Evolutionary conservation across 2,797 vertebrate genomes (phyloP), one percentile per base, ranked within the genome.

Genomic region (Cynopterus sphinx): DNA sequence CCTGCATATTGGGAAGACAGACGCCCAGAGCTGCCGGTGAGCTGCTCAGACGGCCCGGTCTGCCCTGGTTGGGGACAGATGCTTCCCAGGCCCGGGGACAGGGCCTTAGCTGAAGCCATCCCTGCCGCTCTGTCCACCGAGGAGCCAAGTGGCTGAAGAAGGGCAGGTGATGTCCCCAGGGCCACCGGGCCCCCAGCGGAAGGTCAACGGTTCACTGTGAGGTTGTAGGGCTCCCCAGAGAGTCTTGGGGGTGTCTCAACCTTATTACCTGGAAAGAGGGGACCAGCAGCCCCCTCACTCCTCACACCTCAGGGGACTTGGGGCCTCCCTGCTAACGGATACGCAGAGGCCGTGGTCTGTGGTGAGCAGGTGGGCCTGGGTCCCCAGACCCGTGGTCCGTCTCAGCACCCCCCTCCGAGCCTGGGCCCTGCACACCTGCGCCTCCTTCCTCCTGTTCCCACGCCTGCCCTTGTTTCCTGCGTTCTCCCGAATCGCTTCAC

Each of bases 291-390:
- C 21, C 19, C 24, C 73, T 28, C 15, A 19, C 19, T 26, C 15
- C n/a, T 51, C 36, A 26, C 2, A 10, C 22, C 28, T 88, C 24
- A 5, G 61, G 63, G 39, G 53, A 41, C 24, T 53, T 28, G 4
- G 46, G 41, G 22, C 16, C 3, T 63, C 19, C 39, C 63, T 2
- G 2, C 26, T 21, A 33, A 22, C 3, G 90, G 51, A 26, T 3
- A n/a, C 55, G 3, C 33, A 15, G 21, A 15, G 16, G 43, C 12
- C 1, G 1, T 1, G 65, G 73, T 43, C 31, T 68, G 0, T 1
- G 28, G 79, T 13, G 39, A 78, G 46, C 51, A 68, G 51, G 53
- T 59, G 55, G 65, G n/a, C 7, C 11, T 16, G 9, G 24, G 33
- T 12, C 26, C 28, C 33, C 63, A n/a, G 61, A 31, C 9, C 65